These are phyloP conservation scores for Esox niger DNA, from an alignment of 2,113 vertebrate species.

Conservation along the genomic window DNA sequence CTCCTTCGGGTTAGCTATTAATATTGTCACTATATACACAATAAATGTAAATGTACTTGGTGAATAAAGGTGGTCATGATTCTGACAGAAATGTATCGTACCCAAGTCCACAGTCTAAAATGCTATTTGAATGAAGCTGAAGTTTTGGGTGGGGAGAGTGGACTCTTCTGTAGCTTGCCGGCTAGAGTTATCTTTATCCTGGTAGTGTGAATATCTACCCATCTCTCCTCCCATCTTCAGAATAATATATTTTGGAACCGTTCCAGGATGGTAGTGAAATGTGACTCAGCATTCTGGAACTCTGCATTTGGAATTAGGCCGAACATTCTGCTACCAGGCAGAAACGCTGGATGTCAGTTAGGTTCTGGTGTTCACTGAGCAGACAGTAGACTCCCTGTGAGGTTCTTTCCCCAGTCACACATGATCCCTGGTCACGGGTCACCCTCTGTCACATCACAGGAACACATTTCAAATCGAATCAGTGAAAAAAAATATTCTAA, in stretches of 20 bases:
- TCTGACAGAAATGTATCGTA: no score
- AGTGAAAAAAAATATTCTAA: constrained; percentile 14
- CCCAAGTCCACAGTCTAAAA: no score
- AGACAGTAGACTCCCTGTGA: neutral
- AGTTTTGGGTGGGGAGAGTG: no score
- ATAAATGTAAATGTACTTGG: no score
- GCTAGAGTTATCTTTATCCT: constrained; percentile 3
- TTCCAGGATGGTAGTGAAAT: neutral
- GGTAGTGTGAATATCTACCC: neutral
- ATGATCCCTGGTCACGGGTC: constrained; percentile 63
- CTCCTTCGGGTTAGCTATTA: no score
- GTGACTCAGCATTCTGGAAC: constrained; percentile 1
- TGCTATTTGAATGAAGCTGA: no score
- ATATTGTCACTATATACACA: no score
- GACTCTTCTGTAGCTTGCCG: neutral
- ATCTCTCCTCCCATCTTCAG: neutral
- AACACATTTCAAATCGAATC: constrained; percentile 29
- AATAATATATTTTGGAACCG: neutral
- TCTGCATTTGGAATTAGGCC: neutral
- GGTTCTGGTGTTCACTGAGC: no score
- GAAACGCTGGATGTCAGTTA: neutral
- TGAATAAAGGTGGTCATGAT: no score
- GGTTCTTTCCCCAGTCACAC: constrained; percentile 37
- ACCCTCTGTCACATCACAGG: constrained; percentile 49
- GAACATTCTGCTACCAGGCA: neutral